These are phyloP conservation scores for Potamarius usumacintae DNA, from an alignment of 2,113 vertebrate genomes.

Conservation along the genomic window DNA sequence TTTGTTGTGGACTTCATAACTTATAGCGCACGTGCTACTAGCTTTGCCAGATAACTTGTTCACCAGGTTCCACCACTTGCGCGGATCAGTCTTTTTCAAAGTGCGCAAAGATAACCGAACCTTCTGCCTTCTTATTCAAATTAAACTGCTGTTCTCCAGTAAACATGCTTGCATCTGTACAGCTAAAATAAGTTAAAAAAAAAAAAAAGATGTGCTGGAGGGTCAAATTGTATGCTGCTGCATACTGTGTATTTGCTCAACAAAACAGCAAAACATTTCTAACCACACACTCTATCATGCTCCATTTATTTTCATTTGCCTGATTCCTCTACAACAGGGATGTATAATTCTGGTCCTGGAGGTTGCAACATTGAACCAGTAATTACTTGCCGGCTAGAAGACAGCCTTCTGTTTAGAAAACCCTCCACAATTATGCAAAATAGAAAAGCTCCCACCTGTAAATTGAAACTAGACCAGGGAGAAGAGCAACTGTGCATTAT, in stretches of 20 bases:
- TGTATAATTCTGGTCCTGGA: neutral
- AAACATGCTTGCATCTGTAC: neutral
- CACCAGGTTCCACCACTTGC: too few relatives aligned
- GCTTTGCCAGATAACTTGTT: too few relatives aligned
- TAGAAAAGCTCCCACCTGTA: neutral
- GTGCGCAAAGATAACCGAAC: conserved; percentile 9
- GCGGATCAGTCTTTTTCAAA: neutral
- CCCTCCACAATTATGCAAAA: neutral
- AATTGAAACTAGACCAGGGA: neutral
- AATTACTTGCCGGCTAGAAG: neutral
- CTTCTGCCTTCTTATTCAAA: conserved; percentile 3
- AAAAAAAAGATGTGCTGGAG: neutral
- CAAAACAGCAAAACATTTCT: conserved; percentile 16
- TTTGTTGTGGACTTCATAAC: too few relatives aligned
- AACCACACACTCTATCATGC: neutral
- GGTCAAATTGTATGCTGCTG: conserved; percentile 6
- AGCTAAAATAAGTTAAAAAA: neutral
- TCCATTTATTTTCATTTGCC: conserved; percentile 10
- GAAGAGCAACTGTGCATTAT: neutral
- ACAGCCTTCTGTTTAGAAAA: neutral
- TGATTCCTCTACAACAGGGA: neutral
- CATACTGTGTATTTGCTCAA: neutral
- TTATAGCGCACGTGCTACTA: too few relatives aligned
- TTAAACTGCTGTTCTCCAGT: conserved; percentile 4
- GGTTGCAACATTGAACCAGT: neutral